Evolutionary conservation across 2,113 vertebrate genomes (phyloP).

Genomic region (Genyomyrus donnyi): DNA sequence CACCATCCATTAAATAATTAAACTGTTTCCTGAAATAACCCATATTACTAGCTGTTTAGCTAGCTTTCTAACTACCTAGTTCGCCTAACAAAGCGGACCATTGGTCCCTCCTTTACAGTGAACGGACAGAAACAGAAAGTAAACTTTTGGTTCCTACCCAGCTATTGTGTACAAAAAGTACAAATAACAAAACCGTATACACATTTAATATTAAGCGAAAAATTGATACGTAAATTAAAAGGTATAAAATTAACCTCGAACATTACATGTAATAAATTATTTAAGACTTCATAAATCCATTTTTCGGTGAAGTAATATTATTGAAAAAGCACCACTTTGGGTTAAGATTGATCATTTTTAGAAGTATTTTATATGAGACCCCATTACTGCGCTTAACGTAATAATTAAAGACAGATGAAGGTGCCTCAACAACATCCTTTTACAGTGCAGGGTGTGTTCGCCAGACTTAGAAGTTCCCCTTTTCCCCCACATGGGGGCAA

Average conservation of each 20-base stretch:
- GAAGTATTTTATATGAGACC: neutral
- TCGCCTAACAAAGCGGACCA: constrained; percentile 7
- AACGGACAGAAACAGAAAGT: constrained; percentile 6
- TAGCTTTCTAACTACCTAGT: neutral
- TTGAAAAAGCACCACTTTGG: neutral
- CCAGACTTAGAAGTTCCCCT: neutral
- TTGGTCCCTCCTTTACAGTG: neutral
- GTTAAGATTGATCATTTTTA: neutral
- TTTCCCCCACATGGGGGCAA: constrained; percentile 49
- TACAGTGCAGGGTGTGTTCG: neutral
- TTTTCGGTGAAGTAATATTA: neutral
- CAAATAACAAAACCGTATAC: neutral
- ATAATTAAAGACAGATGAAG: neutral
- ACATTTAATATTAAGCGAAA: neutral
- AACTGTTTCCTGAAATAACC: neutral
- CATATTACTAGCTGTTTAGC: neutral
- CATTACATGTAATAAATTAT: neutral
- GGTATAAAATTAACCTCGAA: neutral
- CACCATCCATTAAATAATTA: neutral
- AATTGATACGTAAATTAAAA: neutral
- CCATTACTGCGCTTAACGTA: neutral
- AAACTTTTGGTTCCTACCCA: constrained; percentile 10
- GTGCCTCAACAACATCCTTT: neutral
- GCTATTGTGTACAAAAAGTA: neutral
- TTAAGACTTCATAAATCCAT: neutral